A percentile compares a stretch with the other conserved stretches of the same genome.
phyloP scores from a whole-genome alignment of 2,888 invertebrate genomes.

The Drosophila colorata region DNA sequence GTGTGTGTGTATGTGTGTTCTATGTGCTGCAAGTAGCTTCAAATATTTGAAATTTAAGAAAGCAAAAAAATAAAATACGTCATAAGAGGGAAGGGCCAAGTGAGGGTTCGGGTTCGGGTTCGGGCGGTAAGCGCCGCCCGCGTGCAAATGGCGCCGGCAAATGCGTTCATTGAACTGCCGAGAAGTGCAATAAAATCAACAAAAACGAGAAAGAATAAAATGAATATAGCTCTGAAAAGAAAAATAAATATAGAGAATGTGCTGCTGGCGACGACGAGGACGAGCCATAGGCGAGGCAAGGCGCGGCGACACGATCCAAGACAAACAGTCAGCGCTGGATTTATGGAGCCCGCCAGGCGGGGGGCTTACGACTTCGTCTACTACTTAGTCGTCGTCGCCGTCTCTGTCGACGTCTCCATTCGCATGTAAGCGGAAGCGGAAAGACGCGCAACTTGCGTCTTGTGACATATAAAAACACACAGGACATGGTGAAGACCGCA shows the following conservation, averaged over 20 bases:
- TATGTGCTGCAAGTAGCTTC: slow-evolving; percentile 32
- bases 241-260: slow-evolving; percentile 58
- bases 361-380: not conserved
- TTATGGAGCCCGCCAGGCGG: slow-evolving; percentile 55
- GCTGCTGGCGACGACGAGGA: slow-evolving; percentile 57
- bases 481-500: slow-evolving; percentile 56
- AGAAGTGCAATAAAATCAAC: slow-evolving; percentile 71
- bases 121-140: slow-evolving; percentile 5
- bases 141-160: slow-evolving; percentile 67
- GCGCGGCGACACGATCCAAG: slow-evolving; percentile 49
- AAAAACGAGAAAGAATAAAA: slow-evolving; percentile 32
- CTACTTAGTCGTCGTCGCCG: slow-evolving; percentile 13
- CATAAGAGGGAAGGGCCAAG: slow-evolving; percentile 8
- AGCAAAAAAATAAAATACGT: slow-evolving; percentile 25
- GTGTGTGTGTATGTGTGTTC: slow-evolving; percentile 8
- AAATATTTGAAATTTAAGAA: slow-evolving; percentile 69
- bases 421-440: slow-evolving; percentile 64
- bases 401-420: slow-evolving; percentile 28
- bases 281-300: slow-evolving; percentile 10
- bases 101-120: not conserved
- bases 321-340: slow-evolving; percentile 63
- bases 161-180: slow-evolving; percentile 75
- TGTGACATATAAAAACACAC: slow-evolving; percentile 20
- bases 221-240: slow-evolving; percentile 35
- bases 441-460: slow-evolving; percentile 70